A percentile compares a stretch with the other conserved stretches of the same genome.
phyloP scores from a whole-genome alignment of 2,113 vertebrate species.

The Stictonetta naevosa region DNA sequence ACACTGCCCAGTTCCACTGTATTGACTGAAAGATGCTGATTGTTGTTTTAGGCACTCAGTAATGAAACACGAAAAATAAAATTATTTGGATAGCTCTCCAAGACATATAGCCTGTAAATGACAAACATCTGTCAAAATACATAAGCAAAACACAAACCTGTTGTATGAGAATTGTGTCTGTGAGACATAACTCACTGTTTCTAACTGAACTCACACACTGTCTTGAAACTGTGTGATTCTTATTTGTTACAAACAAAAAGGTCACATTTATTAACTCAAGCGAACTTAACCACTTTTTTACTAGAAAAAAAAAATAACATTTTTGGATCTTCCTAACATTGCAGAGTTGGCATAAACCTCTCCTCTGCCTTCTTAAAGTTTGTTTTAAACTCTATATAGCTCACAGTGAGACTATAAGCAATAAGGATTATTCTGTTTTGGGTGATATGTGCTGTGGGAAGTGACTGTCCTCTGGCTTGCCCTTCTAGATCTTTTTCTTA shows the following conservation, averaged over 20 bases:
- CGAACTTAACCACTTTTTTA: background rate
- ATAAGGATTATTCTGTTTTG: background rate
- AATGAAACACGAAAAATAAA: background rate
- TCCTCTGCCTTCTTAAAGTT: background rate
- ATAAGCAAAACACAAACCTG: background rate
- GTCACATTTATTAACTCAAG: background rate
- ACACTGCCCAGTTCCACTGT: accelerated
- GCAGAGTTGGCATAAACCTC: background rate
- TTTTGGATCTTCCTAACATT: background rate
- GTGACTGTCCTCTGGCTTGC: background rate
- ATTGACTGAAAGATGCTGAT: background rate
- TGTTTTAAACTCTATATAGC: background rate
- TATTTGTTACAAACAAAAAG: background rate
- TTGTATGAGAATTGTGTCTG: background rate
- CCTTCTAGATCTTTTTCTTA: background rate
- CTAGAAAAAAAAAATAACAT: background rate
- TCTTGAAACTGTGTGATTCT: background rate
- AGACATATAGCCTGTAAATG: slow-evolving; percentile 3
- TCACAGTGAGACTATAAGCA: background rate
- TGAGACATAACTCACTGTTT: background rate
- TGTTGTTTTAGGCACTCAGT: background rate
- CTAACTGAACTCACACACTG: background rate
- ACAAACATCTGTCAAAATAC: slow-evolving; percentile 44
- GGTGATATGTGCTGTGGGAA: background rate
- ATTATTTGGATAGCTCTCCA: background rate